These are phyloP conservation scores for Neuroterus valhalla DNA, from an alignment of 1,140 invertebrate genomes.

Conservation along the genomic window DNA sequence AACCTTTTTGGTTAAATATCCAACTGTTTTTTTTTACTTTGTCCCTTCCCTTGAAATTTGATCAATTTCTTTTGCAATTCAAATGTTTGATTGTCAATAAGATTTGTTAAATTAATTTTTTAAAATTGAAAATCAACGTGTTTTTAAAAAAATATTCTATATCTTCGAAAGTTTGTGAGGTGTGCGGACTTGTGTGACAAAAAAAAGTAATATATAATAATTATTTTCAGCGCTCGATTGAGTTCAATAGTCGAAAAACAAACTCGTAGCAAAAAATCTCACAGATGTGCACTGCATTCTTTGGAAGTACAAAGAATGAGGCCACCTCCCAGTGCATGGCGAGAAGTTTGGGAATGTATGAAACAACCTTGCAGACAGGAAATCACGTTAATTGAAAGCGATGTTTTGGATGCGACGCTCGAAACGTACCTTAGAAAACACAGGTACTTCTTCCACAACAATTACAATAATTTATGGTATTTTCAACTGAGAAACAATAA, in stretches of 20 bases:
- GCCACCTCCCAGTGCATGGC: constrained; percentile 82
- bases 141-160: too few relatives aligned
- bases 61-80: neutral
- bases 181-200: too few relatives aligned
- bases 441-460: constrained; percentile 70
- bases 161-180: too few relatives aligned
- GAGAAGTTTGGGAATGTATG: constrained; percentile 92
- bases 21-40: neutral
- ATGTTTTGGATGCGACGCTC: constrained; percentile 87
- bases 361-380: constrained; percentile 87
- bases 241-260: constrained; percentile 88
- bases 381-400: constrained; percentile 89
- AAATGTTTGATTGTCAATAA: constrained; percentile 29
- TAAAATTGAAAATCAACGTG: too few relatives aligned
- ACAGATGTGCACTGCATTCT: constrained; percentile 90
- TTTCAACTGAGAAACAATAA: neutral
- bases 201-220: too few relatives aligned
- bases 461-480: neutral
- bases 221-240: constrained; percentile 79
- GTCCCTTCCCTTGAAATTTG: neutral
- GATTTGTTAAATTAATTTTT: too few relatives aligned
- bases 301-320: constrained; percentile 88
- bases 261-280: constrained; percentile 89
- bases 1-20: neutral
- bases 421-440: constrained; percentile 94